phyloP scores from a whole-genome alignment of 2,888 invertebrate genomes.

The Eubasilissa splendida region DNA sequence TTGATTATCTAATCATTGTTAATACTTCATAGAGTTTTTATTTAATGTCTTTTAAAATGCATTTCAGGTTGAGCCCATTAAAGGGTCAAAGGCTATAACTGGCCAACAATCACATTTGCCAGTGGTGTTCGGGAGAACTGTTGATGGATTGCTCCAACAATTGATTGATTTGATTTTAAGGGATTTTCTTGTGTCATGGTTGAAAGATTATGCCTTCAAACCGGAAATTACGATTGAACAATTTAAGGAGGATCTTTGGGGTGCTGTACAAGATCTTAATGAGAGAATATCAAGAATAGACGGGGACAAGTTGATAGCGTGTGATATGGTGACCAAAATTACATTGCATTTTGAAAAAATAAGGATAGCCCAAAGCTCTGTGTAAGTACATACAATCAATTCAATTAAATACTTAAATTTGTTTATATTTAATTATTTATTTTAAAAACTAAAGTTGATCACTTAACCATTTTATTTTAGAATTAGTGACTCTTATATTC shows the following conservation, averaged over 20 bases:
- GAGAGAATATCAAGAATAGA: slow-evolving; percentile 83
- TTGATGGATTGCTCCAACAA: slow-evolving; percentile 88
- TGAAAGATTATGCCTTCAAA: slow-evolving; percentile 79
- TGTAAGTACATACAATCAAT: slow-evolving; percentile 72
- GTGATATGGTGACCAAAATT: slow-evolving; percentile 85
- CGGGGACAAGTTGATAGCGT: slow-evolving; percentile 86
- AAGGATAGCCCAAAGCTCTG: slow-evolving; percentile 81
- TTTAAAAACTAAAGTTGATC: too few species aligned
- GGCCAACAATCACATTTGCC: slow-evolving; percentile 75
- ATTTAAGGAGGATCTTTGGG: slow-evolving; percentile 88
- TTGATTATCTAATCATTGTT: slow-evolving; percentile 20
- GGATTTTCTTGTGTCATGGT: slow-evolving; percentile 86
- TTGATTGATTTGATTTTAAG: slow-evolving; percentile 84
- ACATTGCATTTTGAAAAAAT: slow-evolving; percentile 91
- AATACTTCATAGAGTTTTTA: background rate
- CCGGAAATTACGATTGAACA: slow-evolving; percentile 77
- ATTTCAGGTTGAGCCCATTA: slow-evolving; percentile 66
- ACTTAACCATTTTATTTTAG: too few species aligned
- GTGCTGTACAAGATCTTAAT: slow-evolving; percentile 81
- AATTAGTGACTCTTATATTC: too few species aligned
- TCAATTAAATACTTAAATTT: too few species aligned
- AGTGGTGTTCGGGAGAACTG: slow-evolving; percentile 87
- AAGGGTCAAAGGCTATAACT: slow-evolving; percentile 65
- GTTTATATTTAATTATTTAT: too few species aligned
- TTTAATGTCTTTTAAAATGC: slow-evolving; percentile 16